phyloP scores from a whole-genome alignment of 2,113 vertebrate genomes.

The Eclectus roratus region DNA sequence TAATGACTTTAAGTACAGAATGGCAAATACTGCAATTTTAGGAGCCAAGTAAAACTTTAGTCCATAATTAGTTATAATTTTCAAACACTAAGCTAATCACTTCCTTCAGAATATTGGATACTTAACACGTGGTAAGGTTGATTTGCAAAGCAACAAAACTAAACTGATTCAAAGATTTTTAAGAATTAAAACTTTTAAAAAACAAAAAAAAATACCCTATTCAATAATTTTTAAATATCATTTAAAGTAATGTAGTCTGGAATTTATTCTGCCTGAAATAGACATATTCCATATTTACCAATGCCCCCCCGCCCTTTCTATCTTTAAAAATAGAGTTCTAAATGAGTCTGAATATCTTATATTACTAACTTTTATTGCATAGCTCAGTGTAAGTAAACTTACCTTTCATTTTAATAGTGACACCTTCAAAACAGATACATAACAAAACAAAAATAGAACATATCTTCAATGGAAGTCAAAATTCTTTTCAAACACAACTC shows the following conservation, averaged over 20 bases:
- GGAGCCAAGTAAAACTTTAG: not conserved
- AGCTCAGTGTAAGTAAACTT: not conserved
- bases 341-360: not conserved
- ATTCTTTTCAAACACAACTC: not conserved
- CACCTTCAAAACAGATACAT: not conserved
- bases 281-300: not conserved
- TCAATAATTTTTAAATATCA: not conserved
- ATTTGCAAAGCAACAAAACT: not conserved
- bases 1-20: not conserved
- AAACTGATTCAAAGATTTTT: not conserved
- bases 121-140: accelerated
- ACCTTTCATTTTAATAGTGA: not conserved
- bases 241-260: not conserved
- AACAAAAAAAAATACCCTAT: not conserved
- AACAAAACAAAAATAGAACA: not conserved
- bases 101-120: not conserved
- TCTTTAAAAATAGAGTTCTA: not conserved
- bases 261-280: not conserved
- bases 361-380: not conserved
- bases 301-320: not conserved
- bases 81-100: not conserved
- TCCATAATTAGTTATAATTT: not conserved
- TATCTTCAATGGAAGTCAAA: not conserved
- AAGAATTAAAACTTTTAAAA: not conserved
- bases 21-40: not conserved